Evolutionary conservation across 1,140 invertebrate genomes (phyloP), one percentile per base, ranked within the genome.

Genomic region (Oscheius sp.): DNA sequence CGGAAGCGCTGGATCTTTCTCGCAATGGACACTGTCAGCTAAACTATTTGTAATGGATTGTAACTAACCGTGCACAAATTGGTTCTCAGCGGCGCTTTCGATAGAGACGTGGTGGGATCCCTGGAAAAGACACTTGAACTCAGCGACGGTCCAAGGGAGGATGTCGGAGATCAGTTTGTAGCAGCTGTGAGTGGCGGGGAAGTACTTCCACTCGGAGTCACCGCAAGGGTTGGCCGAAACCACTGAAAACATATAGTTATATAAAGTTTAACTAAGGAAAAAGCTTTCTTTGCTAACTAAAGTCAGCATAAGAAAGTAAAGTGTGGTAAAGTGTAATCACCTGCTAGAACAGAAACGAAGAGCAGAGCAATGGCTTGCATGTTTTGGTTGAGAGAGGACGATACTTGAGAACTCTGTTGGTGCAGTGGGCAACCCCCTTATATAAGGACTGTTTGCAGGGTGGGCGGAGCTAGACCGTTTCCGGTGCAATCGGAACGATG

Each of bases 51-150:
- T 46, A 38, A 26, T 7, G n/a, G 23, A 63, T 46, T 7, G 15
- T 4, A 31, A 62, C 72, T 58, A 38, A 52, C 65, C 72, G 65
- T 67, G 52, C 31, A 74, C 64, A 46, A 74, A 74, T 55, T 74
- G 72, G 36, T 74, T 74, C 65, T 74, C 72, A 49, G 67, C 72
- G 18, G 49, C 23, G 36, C 49, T 61, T 28, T 45, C 72, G 28
- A 74, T 74, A 2, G 64, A 68, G 15, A 68, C 72, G 55, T 74
- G 72, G 31, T 74, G 72, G 35, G 36, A 64, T 45, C 72, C 72
- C 36, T 74, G 63, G 72, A 67, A 74, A 36, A 74, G 72, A 29
- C 72, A 74, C 26, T 67, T 66, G 72, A 74, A 67, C 59, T 74
- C 72, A 29, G 72, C 72, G 7, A 74, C 65, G 20, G 72, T 67